Evolutionary conservation across 1,140 invertebrate species (phyloP), one percentile per base, ranked within the genome.

Genomic region (Pseudomyrmex dendroicus): DNA sequence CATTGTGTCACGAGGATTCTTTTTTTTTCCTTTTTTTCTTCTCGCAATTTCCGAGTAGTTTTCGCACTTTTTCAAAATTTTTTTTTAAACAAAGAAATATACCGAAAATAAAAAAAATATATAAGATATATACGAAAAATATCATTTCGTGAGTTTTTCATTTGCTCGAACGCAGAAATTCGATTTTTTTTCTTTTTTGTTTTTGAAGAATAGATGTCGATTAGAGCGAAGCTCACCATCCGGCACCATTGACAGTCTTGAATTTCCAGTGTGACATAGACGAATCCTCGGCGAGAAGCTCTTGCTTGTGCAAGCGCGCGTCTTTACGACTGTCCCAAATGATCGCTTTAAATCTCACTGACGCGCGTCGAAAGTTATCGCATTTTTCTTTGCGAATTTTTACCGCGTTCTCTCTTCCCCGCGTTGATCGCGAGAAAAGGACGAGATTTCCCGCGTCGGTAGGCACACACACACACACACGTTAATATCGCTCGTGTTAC

Each of bases 401-500:
- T 80, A 15, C 66, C 76, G 13, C 67, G 35, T 44, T 70, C 22
- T 17, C 64, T 46, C 59, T 63, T 63, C 20, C 12, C 70, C 70
- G 15, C 17, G 8, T 22, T 17, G 48, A 82, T 74, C 5, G 59
- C 78, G 22, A 20, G 22, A 35, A 35, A 35, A 76, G 48, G 25
- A 20, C 25, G 62, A 64, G 82, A 83, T 70, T 35, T 48, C 48
- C 13, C 15, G 20, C 44, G 48, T 35, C n/a, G 17, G 17, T 46
- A 46, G 5, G n/a, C 10, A 48, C 50, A 59, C 48, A 50, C 73
- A 80, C 66, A 8, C 25, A 17, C 20, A n/a, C n/a, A n/a, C n/a
- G 80, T 86, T 87, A 83, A 86, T 86, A 86, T 86, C 67, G 48
- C 56, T 22, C 59, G 56, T 68, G 54, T 83, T 76, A 86, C 84